These are phyloP conservation scores for Melipona bicolor DNA, from an alignment of 2,888 invertebrate species.

Conservation along the genomic window DNA sequence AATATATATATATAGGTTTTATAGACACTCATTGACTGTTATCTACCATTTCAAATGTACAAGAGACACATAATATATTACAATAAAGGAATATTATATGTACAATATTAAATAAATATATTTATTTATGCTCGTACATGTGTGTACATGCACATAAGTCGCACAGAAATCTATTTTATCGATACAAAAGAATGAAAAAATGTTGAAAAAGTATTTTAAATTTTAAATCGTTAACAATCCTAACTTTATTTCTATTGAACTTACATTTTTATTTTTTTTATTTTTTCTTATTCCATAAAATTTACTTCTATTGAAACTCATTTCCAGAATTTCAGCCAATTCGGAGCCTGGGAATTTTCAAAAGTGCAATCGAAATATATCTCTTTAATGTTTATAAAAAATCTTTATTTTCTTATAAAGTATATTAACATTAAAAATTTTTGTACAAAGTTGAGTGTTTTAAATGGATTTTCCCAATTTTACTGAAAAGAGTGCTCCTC, in stretches of 20 bases:
- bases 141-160: not conserved
- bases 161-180: too few species aligned
- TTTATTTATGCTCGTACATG: not conserved
- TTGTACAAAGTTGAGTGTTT: conserved; percentile 33
- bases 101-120: not conserved
- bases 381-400: conserved; percentile 2
- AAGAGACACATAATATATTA: too few species aligned
- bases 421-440: conserved; percentile 22
- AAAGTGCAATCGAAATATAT: too few species aligned
- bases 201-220: too few species aligned
- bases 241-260: too few species aligned
- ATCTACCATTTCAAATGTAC: not conserved
- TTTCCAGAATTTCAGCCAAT: too few species aligned
- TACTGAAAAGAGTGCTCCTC: conserved; percentile 79
- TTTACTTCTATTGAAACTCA: too few species aligned
- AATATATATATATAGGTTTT: not conserved
- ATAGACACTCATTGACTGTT: not conserved
- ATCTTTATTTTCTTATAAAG: conserved; percentile 31
- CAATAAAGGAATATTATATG: not conserved
- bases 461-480: conserved; percentile 29
- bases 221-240: too few species aligned
- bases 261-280: too few species aligned
- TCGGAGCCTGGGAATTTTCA: too few species aligned
- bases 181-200: too few species aligned
- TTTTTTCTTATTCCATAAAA: too few species aligned